phyloP scores from a whole-genome alignment of 2,797 vertebrate genomes.

The Cryptoblepharus egeriae region DNA sequence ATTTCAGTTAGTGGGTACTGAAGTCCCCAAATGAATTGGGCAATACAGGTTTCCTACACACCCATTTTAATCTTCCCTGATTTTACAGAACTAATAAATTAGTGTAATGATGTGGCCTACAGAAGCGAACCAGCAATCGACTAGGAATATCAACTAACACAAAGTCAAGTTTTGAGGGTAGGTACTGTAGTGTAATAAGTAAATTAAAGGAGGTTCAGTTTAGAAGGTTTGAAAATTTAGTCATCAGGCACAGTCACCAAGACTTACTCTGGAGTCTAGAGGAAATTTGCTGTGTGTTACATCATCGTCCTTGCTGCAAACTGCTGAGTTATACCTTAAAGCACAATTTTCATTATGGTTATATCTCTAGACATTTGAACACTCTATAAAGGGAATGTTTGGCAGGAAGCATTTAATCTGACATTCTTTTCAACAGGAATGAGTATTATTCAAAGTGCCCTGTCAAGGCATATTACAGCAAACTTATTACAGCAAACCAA shows the following conservation, averaged over 20 bases:
- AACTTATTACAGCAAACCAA: neutral
- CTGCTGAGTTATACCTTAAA: neutral
- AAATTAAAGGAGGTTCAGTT: neutral
- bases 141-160: neutral
- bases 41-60: neutral
- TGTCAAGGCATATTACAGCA: neutral
- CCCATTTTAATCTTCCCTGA: neutral
- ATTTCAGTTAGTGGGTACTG: neutral
- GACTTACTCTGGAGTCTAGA: neutral
- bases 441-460: neutral
- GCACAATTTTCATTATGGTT: neutral
- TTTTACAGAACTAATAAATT: neutral
- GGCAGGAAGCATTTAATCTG: neutral
- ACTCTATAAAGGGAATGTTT: neutral
- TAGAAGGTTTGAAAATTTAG: neutral
- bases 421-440: neutral
- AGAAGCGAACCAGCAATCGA: neutral
- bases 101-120: neutral
- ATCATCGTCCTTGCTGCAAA: neutral
- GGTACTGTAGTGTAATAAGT: neutral
- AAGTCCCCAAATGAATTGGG: neutral
- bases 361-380: neutral
- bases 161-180: neutral
- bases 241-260: neutral
- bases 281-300: neutral